phyloP scores from a whole-genome alignment of 2,888 invertebrate genomes.

The Pediacus dermestoides region DNA sequence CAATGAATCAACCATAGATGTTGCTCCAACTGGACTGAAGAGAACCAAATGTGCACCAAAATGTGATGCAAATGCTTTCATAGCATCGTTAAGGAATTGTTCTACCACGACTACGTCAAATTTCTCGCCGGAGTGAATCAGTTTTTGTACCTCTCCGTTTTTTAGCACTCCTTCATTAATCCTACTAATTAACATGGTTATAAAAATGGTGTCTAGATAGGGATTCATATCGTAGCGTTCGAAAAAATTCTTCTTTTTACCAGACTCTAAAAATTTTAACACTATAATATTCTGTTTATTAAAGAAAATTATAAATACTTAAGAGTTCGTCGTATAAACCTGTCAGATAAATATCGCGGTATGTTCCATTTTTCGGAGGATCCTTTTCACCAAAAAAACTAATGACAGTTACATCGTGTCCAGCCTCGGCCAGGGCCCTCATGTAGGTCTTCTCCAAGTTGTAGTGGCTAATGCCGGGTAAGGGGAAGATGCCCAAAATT shows the following conservation, averaged over 20 bases:
- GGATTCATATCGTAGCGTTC: too few species aligned
- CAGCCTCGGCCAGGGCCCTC: constrained; percentile 27
- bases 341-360: constrained; percentile 20
- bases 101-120: constrained; percentile 48
- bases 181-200: too few species aligned
- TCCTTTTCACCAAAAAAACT: constrained; percentile 24
- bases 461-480: constrained; percentile 19
- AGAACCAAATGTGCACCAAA: constrained; percentile 41
- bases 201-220: too few species aligned
- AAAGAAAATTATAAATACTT: too few species aligned
- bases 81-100: constrained; percentile 51
- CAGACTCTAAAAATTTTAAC: too few species aligned
- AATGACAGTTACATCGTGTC: constrained; percentile 32
- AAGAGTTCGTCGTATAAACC: constrained; percentile 19
- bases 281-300: too few species aligned
- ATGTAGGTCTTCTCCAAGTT: constrained; percentile 23
- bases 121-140: constrained; percentile 35
- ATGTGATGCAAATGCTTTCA: constrained; percentile 41
- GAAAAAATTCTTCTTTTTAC: too few species aligned
- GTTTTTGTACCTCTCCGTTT: constrained; percentile 27
- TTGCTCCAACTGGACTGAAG: constrained; percentile 47
- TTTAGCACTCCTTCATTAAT: constrained; percentile 23
- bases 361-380: constrained; percentile 23
- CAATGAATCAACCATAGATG: constrained; percentile 49
- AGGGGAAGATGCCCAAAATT: constrained; percentile 18